phyloP scores from a whole-genome alignment of 2,113 vertebrate species.

The Indicator maculatus region DNA sequence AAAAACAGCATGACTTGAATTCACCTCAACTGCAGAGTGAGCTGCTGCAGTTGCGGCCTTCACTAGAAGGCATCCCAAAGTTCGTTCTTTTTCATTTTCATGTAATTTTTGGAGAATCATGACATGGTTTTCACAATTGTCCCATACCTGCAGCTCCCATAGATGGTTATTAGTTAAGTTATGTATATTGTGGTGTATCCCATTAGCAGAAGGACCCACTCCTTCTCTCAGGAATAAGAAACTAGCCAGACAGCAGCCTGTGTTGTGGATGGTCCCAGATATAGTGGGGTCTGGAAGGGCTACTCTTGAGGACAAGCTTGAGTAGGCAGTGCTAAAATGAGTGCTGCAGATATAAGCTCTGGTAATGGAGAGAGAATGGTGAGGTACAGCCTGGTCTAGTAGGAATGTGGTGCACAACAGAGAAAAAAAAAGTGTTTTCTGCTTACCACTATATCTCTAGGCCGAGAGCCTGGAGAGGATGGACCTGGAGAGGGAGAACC shows the following conservation, averaged over 20 bases:
- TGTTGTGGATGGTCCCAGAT: not conserved
- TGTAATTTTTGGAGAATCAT: not conserved
- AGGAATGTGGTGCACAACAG: not conserved
- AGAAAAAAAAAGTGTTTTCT: not conserved
- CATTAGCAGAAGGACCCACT: not conserved
- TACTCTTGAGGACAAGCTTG: not conserved
- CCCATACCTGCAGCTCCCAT: not conserved
- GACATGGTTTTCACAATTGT: fast-evolving
- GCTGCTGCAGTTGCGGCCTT: not conserved
- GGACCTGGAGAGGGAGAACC: not conserved
- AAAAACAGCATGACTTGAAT: not conserved
- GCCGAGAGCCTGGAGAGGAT: fast-evolving
- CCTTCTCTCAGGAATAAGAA: not conserved
- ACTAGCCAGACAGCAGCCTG: not conserved
- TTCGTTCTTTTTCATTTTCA: not conserved
- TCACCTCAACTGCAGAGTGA: not conserved
- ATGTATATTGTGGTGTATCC: not conserved
- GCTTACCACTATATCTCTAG: not conserved
- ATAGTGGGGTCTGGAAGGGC: not conserved
- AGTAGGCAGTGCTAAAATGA: not conserved
- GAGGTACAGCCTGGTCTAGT: not conserved
- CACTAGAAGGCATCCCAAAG: not conserved
- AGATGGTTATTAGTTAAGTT: not conserved
- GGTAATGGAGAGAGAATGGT: too few species aligned
- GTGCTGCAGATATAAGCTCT: not conserved